Evolutionary conservation across 2,888 invertebrate genomes (phyloP).

Genomic region (Ligdia adustata): DNA sequence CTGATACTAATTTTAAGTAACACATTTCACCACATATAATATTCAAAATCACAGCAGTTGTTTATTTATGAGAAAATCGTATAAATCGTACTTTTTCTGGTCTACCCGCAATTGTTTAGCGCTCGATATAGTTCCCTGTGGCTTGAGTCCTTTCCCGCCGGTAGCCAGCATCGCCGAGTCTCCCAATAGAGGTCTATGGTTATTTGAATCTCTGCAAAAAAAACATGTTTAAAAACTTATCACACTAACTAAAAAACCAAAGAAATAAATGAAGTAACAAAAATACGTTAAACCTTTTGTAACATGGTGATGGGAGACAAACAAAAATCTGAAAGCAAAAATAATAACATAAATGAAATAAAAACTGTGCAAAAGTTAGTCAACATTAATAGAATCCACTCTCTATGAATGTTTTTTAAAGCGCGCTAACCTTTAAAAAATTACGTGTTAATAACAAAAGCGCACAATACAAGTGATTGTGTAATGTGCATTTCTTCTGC

Average conservation of each 20-base stretch:
- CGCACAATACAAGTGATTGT: too few species aligned
- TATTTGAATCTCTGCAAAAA: constrained; percentile 92
- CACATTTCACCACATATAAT: too few species aligned
- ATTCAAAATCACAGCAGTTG: too few species aligned
- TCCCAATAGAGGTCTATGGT: constrained; percentile 93
- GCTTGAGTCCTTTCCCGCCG: constrained; percentile 89
- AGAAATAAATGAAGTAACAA: constrained; percentile 41
- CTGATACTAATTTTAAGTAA: too few species aligned
- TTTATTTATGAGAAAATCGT: too few species aligned
- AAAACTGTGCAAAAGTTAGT: neutral
- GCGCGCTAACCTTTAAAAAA: too few species aligned
- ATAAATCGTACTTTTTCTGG: constrained; percentile 93
- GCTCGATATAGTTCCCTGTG: constrained; percentile 94
- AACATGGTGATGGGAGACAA: constrained; percentile 13
- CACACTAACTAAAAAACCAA: constrained; percentile 18
- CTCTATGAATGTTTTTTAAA: too few species aligned
- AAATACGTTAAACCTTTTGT: constrained; percentile 26
- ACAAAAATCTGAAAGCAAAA: constrained; percentile 25
- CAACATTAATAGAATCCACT: neutral
- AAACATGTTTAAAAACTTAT: neutral
- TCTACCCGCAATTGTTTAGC: constrained; percentile 94
- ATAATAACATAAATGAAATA: constrained; percentile 2
- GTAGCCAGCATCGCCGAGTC: constrained; percentile 97
- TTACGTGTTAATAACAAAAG: too few species aligned
- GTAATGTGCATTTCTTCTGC: too few species aligned